Evolutionary conservation across 2,113 vertebrate species (phyloP).

Genomic region (Apistogramma diplotaenia): DNA sequence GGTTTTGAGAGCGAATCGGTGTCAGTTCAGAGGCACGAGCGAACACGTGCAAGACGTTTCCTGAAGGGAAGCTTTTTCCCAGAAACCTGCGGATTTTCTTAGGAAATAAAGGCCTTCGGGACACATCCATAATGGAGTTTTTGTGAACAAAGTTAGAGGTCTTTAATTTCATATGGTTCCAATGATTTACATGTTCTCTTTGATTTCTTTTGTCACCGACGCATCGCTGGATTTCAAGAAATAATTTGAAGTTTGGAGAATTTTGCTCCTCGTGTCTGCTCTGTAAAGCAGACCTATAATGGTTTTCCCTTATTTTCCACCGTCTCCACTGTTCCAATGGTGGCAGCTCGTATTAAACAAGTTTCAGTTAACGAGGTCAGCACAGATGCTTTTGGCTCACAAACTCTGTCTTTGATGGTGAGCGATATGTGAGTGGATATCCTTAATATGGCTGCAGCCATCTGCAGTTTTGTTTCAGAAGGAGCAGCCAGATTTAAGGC

Average conservation of each 20-base stretch:
- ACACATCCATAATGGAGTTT: neutral
- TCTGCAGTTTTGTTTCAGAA: neutral
- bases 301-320: neutral
- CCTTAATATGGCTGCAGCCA: neutral
- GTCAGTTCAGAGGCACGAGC: neutral
- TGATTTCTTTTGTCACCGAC: neutral
- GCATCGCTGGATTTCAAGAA: fast-evolving
- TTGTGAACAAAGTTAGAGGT: neutral
- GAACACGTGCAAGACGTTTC: neutral
- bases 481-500: neutral
- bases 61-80: neutral
- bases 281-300: neutral
- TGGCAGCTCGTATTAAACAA: neutral
- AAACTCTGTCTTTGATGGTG: neutral
- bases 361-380: neutral
- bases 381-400: neutral
- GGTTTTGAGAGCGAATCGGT: neutral
- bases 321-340: neutral
- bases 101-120: neutral
- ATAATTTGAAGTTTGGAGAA: neutral
- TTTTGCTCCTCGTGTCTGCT: neutral
- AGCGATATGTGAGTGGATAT: neutral
- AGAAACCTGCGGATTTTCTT: neutral
- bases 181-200: fast-evolving
- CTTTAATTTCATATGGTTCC: fast-evolving